Percentiles rank a stretch among this genome's conserved stretches.
Conservation (phyloP, 2,113 vertebrate genomes). For the Crypturellus undulatus region DNA sequence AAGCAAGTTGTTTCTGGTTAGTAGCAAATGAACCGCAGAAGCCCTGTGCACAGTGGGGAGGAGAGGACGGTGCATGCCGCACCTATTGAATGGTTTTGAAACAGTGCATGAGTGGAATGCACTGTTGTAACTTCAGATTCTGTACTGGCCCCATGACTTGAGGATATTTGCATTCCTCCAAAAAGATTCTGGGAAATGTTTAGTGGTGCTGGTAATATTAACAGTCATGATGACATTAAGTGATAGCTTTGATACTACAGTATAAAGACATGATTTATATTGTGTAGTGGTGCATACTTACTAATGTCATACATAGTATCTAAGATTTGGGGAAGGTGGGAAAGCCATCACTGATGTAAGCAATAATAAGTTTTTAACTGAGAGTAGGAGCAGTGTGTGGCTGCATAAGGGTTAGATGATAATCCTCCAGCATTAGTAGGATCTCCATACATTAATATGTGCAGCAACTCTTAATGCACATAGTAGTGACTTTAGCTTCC, state of each 20-base stretch:
- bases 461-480: neutral
- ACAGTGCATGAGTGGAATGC: neutral
- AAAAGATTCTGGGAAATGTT: neutral
- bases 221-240: neutral
- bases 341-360: neutral
- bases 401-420: neutral
- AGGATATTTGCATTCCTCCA: neutral
- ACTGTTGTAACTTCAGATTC: neutral
- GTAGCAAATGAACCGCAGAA: neutral
- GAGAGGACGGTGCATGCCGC: too few species aligned
- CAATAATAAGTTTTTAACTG: neutral
- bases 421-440: neutral
- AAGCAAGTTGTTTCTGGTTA: neutral
- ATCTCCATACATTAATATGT: neutral
- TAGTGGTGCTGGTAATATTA: neutral
- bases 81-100: neutral
- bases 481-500: neutral
- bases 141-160: neutral
- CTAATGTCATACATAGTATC: rapidly evolving
- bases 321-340: neutral
- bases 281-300: neutral
- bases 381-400: neutral
- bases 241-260: neutral
- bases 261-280: neutral
- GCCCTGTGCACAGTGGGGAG: neutral